A percentile compares a stretch with the other conserved stretches of the same genome.
Conservation (phyloP, 2,888 invertebrate genomes). For the Stenurella melanura region DNA sequence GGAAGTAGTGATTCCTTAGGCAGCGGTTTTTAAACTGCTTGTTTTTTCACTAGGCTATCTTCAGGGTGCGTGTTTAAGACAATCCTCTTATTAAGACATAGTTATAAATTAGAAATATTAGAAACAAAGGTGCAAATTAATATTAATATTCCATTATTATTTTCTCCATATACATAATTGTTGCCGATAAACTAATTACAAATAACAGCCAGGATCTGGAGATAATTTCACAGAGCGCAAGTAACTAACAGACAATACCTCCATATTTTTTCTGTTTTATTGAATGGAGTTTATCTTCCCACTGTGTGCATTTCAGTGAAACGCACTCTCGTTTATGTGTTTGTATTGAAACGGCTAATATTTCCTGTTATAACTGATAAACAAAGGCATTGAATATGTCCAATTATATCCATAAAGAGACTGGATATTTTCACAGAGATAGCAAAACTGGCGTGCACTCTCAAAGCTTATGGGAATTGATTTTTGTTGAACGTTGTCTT, state of each 20-base stretch:
- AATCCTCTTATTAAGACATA: too few species aligned
- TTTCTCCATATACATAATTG: too few species aligned
- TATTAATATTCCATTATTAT: too few species aligned
- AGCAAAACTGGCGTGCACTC: constrained; percentile 33
- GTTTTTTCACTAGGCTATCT: too few species aligned
- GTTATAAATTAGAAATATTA: too few species aligned
- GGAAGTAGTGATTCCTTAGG: too few species aligned
- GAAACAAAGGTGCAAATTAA: too few species aligned
- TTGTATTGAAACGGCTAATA: constrained; percentile 51
- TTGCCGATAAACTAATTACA: not conserved
- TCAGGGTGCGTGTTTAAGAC: too few species aligned
- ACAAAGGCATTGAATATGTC: constrained; percentile 49
- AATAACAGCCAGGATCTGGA: not conserved
- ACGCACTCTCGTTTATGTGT: constrained; percentile 35
- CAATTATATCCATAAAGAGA: constrained; percentile 55
- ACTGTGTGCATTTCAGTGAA: constrained; percentile 34
- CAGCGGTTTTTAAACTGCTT: too few species aligned
- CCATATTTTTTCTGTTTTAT: constrained; percentile 24
- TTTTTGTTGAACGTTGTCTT: constrained; percentile 41
- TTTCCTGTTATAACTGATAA: constrained; percentile 56
- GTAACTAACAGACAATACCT: constrained; percentile 18
- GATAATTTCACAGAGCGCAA: not conserved
- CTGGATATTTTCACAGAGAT: constrained; percentile 44
- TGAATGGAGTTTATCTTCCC: constrained; percentile 37
- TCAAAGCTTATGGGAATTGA: constrained; percentile 41